Conservation (phyloP, 2,888 invertebrate genomes). For the Drosophila mulleri region DNA sequence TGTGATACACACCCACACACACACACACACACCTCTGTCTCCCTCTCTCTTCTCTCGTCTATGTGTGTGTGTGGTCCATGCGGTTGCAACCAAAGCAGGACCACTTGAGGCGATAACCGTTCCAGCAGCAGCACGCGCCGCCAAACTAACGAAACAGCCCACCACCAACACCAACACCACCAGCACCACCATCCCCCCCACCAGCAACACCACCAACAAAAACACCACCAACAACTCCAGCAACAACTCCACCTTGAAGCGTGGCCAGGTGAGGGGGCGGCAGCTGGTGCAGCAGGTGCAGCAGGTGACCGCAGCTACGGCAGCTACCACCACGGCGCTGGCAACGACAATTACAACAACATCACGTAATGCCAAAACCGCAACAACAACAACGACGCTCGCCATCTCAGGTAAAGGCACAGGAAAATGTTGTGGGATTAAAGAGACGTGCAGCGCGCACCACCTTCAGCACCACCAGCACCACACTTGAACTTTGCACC, state of each 20-base stretch:
- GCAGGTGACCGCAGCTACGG: slow-evolving; percentile 72
- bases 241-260: slow-evolving; percentile 68
- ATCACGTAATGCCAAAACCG: slow-evolving; percentile 74
- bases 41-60: not conserved
- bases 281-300: slow-evolving; percentile 41
- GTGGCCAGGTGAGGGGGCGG: slow-evolving; percentile 33
- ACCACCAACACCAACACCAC: slow-evolving; percentile 54
- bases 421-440: slow-evolving; percentile 31
- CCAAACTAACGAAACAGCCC: slow-evolving; percentile 75
- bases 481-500: slow-evolving; percentile 62
- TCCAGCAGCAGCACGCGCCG: slow-evolving; percentile 62
- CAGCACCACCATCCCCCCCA: slow-evolving; percentile 33
- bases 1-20: slow-evolving; percentile 12
- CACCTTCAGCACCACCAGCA: slow-evolving; percentile 1
- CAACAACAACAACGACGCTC: slow-evolving; percentile 73
- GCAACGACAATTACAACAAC: slow-evolving; percentile 75
- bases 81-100: slow-evolving; percentile 80
- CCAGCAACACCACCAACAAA: slow-evolving; percentile 46
- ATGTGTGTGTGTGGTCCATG: slow-evolving; percentile 45
- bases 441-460: slow-evolving; percentile 1
- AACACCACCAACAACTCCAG: slow-evolving; percentile 35
- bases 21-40: not conserved
- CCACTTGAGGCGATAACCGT: slow-evolving; percentile 79
- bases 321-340: slow-evolving; percentile 70
- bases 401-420: slow-evolving; percentile 73